Conservation (phyloP, 2,888 invertebrate genomes). For the Rotaria magnacalcarata region DNA sequence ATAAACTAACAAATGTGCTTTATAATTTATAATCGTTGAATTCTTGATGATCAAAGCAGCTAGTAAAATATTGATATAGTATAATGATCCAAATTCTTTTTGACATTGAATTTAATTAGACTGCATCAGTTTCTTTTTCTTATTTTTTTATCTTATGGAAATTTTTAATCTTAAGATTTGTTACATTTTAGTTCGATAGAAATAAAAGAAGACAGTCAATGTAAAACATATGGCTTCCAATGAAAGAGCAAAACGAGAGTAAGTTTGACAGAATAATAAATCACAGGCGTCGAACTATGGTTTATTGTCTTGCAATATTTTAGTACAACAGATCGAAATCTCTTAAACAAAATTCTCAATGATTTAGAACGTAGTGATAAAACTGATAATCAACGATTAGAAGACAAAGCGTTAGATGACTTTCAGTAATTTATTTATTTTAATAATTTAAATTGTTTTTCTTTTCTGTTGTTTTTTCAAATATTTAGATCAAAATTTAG, state of each 20-base stretch:
- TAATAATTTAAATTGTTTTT: neutral
- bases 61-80: neutral
- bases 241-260: conserved; percentile 26
- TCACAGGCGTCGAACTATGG: neutral
- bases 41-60: neutral
- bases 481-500: neutral
- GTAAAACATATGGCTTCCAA: neutral
- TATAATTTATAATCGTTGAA: neutral
- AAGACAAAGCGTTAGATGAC: neutral
- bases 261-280: neutral
- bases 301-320: neutral
- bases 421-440: neutral
- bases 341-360: neutral
- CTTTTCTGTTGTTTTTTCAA: neutral
- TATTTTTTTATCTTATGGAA: neutral
- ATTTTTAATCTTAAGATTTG: neutral
- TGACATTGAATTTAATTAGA: neutral
- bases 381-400: neutral
- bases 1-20: no score
- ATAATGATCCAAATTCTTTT: neutral
- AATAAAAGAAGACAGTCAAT: no score
- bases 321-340: neutral
- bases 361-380: conserved; percentile 14
- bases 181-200: neutral
- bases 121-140: neutral